Evolutionary conservation across 2,888 invertebrate species (phyloP).

Genomic region (Xestia xanthographa): DNA sequence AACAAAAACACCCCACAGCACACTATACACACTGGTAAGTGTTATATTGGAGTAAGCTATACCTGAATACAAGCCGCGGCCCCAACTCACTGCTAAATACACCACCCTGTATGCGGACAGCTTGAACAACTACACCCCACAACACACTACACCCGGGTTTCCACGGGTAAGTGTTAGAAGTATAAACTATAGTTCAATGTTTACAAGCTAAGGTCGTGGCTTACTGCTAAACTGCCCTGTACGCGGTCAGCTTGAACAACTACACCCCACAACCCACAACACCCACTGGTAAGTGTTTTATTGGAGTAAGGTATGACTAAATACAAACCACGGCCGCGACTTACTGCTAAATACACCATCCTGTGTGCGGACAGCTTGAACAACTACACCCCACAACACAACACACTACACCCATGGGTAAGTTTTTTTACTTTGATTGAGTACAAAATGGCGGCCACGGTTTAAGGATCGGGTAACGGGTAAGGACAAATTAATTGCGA

Average conservation of each 20-base stretch:
- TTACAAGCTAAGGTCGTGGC: too few relatives aligned
- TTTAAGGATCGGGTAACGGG: background rate
- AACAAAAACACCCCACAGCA: slow-evolving; percentile 79
- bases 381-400: slow-evolving; percentile 73
- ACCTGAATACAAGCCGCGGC: slow-evolving; percentile 81
- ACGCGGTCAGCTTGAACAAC: too few relatives aligned
- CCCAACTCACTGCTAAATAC: slow-evolving; percentile 84
- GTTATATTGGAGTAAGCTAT: background rate
- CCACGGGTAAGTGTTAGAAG: too few relatives aligned
- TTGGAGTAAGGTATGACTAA: too few relatives aligned
- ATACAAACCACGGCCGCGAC: too few relatives aligned
- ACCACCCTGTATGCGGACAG: too few relatives aligned
- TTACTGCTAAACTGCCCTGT: too few relatives aligned
- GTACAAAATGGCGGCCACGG: background rate
- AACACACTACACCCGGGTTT: background rate
- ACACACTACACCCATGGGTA: slow-evolving; percentile 28
- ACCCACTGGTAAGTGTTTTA: too few relatives aligned
- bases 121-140: slow-evolving; percentile 80
- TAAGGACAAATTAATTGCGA: background rate
- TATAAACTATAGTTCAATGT: too few relatives aligned
- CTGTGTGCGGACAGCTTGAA: slow-evolving; percentile 86
- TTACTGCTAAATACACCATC: too few relatives aligned
- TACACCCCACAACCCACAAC: too few relatives aligned
- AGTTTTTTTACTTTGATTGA: slow-evolving; percentile 13
- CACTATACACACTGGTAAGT: slow-evolving; percentile 41